Conservation (phyloP, 2,113 vertebrate species). For the Nyctereutes procyonoides region DNA sequence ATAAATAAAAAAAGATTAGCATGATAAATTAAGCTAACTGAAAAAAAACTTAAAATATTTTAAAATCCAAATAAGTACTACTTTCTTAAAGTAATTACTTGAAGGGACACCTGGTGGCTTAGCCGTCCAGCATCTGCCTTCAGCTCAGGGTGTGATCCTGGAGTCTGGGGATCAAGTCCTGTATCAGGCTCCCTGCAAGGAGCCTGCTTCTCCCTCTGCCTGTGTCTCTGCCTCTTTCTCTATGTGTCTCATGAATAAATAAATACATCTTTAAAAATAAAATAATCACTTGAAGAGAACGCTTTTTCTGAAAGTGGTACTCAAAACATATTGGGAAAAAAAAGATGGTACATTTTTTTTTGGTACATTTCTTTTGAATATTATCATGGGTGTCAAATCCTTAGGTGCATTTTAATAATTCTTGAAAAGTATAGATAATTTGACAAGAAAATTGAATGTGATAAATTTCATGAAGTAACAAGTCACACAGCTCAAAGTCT, state of each 20-base stretch:
- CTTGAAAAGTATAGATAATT: neutral
- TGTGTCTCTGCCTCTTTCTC: too few relatives aligned
- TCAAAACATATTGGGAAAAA: conserved; percentile 1
- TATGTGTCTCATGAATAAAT: too few relatives aligned
- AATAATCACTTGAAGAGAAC: neutral
- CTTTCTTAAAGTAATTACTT: neutral
- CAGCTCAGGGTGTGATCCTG: too few relatives aligned
- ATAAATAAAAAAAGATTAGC: neutral
- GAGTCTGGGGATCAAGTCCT: too few relatives aligned
- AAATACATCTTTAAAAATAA: neutral
- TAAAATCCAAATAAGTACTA: neutral
- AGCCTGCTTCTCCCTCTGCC: too few relatives aligned
- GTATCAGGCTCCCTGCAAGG: too few relatives aligned
- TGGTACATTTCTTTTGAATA: neutral
- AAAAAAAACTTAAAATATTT: neutral
- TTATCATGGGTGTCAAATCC: neutral
- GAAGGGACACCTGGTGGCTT: neutral
- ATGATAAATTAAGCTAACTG: neutral
- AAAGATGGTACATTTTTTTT: neutral
- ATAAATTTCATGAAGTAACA: conserved; percentile 13
- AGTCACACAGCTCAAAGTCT: neutral
- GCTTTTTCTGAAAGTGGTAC: neutral
- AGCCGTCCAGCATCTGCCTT: too few relatives aligned
- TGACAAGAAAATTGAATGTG: neutral
- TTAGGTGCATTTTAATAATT: neutral